These are phyloP conservation scores for Dendrocincla fuliginosa DNA, from an alignment of 2,797 vertebrate genomes.

Conservation along the genomic window DNA sequence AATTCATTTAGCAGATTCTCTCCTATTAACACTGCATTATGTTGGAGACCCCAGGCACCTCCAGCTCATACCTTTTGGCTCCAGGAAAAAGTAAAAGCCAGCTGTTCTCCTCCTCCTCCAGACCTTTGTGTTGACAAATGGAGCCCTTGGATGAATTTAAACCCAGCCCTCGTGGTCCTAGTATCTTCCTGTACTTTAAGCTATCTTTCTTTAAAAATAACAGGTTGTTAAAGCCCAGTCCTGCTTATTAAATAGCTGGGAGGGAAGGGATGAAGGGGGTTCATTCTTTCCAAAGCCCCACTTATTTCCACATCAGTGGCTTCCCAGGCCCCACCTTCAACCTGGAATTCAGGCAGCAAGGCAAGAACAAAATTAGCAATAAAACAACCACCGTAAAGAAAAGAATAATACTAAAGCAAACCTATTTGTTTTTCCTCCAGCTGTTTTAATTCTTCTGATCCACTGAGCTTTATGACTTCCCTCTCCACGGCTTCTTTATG, in stretches of 20 bases:
- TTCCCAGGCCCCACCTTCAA: neutral
- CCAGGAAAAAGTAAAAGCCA: neutral
- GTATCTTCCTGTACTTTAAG: neutral
- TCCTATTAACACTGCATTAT: neutral
- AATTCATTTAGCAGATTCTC: slow-evolving; percentile 20
- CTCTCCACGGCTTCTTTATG: neutral
- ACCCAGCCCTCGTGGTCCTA: neutral
- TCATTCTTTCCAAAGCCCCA: neutral
- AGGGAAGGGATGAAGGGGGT: neutral
- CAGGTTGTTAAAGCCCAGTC: neutral
- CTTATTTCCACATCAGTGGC: neutral
- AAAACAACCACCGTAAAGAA: neutral
- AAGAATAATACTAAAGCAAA: neutral
- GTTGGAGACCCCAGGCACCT: neutral
- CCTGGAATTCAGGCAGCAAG: neutral
- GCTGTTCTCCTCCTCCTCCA: slow-evolving; percentile 12
- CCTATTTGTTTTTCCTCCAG: neutral
- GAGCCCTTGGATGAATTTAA: neutral
- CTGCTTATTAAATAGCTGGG: neutral
- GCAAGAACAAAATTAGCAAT: neutral
- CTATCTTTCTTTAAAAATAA: slow-evolving; percentile 22
- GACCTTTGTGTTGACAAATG: slow-evolving; percentile 7
- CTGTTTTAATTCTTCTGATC: slow-evolving; percentile 15
- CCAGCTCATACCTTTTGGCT: neutral
- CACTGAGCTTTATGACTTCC: slow-evolving; percentile 25